phyloP scores from a whole-genome alignment of 2,113 vertebrate genomes.

The Lynx canadensis region DNA sequence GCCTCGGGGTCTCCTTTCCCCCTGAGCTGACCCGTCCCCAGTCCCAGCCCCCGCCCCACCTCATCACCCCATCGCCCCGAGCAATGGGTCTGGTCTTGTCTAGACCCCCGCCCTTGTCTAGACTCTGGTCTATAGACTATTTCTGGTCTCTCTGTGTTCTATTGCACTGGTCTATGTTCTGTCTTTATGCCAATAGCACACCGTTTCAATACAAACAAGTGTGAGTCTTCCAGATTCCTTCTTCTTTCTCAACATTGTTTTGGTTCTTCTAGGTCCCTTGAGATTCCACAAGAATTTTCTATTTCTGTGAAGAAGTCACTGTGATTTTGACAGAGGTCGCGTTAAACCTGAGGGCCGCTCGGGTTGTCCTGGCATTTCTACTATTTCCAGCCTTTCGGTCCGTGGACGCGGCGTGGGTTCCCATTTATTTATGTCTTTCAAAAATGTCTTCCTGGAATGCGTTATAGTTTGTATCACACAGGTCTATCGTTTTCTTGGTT shows the following conservation, averaged over 20 bases:
- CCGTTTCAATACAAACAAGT: background rate
- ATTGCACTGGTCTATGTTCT: background rate
- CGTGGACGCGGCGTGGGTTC: background rate
- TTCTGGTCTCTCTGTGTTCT: background rate
- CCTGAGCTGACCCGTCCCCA: background rate
- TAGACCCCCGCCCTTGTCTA: background rate
- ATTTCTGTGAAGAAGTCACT: background rate
- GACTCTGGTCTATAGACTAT: no score
- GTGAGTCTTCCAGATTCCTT: background rate
- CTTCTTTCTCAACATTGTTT: background rate
- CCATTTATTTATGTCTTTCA: background rate
- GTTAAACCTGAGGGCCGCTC: background rate
- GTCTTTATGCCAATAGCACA: background rate
- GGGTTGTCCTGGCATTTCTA: background rate
- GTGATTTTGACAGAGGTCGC: background rate
- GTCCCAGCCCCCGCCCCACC: background rate
- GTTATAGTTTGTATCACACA: background rate
- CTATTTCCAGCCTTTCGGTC: background rate
- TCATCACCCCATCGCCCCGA: rapidly evolving
- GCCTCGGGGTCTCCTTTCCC: background rate
- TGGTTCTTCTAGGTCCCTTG: background rate
- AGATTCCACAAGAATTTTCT: background rate
- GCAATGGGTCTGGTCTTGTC: rapidly evolving
- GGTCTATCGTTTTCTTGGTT: background rate
- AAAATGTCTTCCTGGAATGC: background rate